Conservation (phyloP, 2,113 vertebrate species). For the Cichladusa arquata region DNA sequence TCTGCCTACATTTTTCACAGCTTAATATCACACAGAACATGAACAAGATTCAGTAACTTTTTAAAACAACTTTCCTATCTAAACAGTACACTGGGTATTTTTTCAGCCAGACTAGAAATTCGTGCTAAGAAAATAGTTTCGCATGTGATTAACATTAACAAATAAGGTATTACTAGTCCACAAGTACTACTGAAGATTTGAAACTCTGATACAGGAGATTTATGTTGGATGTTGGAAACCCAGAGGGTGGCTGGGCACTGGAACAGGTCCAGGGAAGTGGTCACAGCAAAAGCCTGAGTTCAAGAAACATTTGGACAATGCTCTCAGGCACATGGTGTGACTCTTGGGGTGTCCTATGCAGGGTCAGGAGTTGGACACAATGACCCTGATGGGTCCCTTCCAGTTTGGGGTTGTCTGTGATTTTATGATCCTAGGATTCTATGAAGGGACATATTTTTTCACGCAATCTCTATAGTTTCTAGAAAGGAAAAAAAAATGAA, state of each 20-base stretch:
- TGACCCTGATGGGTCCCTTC: neutral
- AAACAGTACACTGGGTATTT: neutral
- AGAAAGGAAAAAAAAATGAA: neutral
- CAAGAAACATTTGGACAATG: neutral
- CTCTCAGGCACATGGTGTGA: neutral
- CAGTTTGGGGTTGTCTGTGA: neutral
- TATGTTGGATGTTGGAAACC: neutral
- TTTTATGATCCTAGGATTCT: neutral
- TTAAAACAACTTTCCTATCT: neutral
- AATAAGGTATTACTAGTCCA: neutral
- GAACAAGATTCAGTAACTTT: slow-evolving; percentile 39
- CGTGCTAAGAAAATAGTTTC: neutral
- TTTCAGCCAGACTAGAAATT: neutral
- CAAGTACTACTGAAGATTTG: neutral
- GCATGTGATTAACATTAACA: neutral
- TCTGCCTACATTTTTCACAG: slow-evolving; percentile 53
- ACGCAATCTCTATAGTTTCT: neutral
- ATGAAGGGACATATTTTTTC: neutral
- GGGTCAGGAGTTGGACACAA: neutral
- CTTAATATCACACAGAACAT: slow-evolving; percentile 31
- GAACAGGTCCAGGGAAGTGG: neutral
- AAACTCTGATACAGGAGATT: neutral
- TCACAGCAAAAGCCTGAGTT: neutral
- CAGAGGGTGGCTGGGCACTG: neutral
- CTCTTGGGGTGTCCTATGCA: neutral